Evolutionary conservation across 2,888 invertebrate species (phyloP), one percentile per base, ranked within the genome.

Genomic region (Cephus spinipes): DNA sequence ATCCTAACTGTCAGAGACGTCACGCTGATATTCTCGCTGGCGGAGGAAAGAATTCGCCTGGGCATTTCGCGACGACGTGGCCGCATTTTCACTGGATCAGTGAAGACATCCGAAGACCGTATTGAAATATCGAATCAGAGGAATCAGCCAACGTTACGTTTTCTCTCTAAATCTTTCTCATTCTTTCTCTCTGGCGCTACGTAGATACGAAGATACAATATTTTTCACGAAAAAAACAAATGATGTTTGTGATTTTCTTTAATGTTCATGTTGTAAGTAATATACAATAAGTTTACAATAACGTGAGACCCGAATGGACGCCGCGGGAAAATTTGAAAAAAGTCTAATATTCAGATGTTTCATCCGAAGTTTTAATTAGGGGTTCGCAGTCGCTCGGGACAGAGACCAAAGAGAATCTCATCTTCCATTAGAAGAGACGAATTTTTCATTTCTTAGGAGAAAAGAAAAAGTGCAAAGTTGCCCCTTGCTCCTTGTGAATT

Each of bases 251-350:
- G 34, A 74, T 73, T 75, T 68, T 76, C 74, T 76, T 82, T 81
- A 85, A 83, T 84, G 83, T 82, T 84, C 83, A 83, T 83, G 81
- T 77, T 86, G 85, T 87, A 86, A 86, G 83, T 88, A 90, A 89
- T 90, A 87, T 90, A 90, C 90, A 90, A 81, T 88, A 87, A 89
- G 87, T 89, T 89, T 88, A 89, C 87, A 85, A 76, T 83, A 83
- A 83, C 78, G 79, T 81, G 82, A 83, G 82, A 81, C 83, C 81
- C 80, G 83, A 81, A 78, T 75, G 76, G 78, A 80, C 36, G 73
- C 73, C 77, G 80, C 79, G 80, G 77, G 77, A 81, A 74, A 78
- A 79, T 80, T 80, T 77, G 76, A 80, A 78, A 69, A 69, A 36
- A 55, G 34, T 68, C 4, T 15, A 15, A 36, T 1, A 36, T 15